Percentiles rank a stretch among this genome's conserved stretches.
Evolutionary conservation across 2,888 invertebrate species (phyloP).

Genomic region (Scotopteryx bipunctaria): DNA sequence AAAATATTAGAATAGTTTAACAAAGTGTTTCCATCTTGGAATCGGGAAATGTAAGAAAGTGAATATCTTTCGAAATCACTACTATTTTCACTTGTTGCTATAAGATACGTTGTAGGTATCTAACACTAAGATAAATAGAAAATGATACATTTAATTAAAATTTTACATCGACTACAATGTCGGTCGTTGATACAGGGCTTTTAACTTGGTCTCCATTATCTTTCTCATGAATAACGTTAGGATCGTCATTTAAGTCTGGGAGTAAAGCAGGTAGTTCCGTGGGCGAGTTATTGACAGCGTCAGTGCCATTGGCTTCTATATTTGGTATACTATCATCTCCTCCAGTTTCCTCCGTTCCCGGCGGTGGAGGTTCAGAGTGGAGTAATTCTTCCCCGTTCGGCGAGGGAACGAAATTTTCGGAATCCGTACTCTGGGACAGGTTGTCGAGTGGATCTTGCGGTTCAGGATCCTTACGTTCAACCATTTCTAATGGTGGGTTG

Average conservation of each 20-base stretch:
- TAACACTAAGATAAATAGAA: constrained; percentile 2
- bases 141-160: not conserved
- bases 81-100: no score
- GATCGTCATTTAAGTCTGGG: not conserved
- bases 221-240: not conserved
- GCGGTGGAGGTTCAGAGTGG: constrained; percentile 11
- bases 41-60: not conserved
- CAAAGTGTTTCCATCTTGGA: not conserved
- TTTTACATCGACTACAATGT: constrained; percentile 3
- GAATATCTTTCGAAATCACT: not conserved
- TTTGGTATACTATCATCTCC: no score
- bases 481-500: not conserved
- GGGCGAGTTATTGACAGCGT: not conserved
- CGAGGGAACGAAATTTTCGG: not conserved
- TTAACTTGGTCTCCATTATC: not conserved
- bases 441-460: constrained; percentile 14
- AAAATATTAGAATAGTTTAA: constrained; percentile 7
- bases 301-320: constrained; percentile 13
- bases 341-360: constrained; percentile 8
- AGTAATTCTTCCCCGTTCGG: constrained; percentile 6
- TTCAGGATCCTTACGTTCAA: constrained; percentile 10
- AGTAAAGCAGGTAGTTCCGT: constrained; percentile 12
- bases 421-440: constrained; percentile 10
- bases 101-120: no score
- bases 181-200: not conserved